These are phyloP conservation scores for Acanthisitta chloris DNA, from an alignment of 2,113 vertebrate species.

Conservation along the genomic window DNA sequence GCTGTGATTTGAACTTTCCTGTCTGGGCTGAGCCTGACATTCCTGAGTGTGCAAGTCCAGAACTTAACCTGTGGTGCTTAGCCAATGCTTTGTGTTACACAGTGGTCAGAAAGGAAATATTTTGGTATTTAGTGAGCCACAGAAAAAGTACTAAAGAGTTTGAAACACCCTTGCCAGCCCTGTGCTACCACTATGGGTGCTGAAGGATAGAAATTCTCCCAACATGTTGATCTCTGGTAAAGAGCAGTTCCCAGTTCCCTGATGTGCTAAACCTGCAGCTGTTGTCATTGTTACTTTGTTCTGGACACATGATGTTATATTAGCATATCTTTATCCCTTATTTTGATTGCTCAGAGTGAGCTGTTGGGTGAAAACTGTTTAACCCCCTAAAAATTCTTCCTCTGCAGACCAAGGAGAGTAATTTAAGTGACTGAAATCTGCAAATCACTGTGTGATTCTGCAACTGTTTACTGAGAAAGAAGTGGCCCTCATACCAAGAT, in stretches of 20 bases:
- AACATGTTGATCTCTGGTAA: background rate
- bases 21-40: background rate
- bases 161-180: background rate
- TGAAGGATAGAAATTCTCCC: background rate
- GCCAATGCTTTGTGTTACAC: background rate
- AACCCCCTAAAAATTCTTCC: background rate
- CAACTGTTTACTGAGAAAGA: background rate
- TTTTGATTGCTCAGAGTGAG: background rate
- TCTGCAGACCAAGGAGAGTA: background rate
- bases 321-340: background rate
- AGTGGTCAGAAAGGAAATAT: background rate
- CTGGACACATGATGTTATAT: background rate
- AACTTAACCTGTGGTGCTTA: background rate
- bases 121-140: background rate
- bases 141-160: background rate
- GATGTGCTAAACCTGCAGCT: background rate
- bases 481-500: background rate
- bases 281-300: background rate
- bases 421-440: background rate
- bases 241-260: background rate
- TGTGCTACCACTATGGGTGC: background rate
- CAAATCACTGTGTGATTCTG: background rate
- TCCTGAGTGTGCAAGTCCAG: background rate
- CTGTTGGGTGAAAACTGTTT: background rate
- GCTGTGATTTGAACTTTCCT: background rate